Evolutionary conservation across 1,140 invertebrate species (phyloP), one percentile per base, ranked within the genome.

Genomic region (Drosophila orena): DNA sequence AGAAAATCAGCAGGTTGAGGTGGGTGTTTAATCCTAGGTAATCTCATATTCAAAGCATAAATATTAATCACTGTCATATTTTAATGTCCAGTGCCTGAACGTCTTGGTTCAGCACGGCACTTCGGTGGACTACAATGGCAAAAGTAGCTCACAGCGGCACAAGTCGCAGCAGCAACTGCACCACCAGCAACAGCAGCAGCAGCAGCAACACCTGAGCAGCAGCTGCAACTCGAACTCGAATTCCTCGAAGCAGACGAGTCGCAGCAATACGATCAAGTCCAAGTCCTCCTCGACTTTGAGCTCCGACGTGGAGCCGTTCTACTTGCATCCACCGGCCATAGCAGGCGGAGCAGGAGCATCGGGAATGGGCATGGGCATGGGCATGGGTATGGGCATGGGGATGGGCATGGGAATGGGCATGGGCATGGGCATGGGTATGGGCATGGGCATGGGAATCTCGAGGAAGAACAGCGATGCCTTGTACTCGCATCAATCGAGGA

Each of bases 1-100:
- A 20, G 97, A 98, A 88, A 96, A 97, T 83, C 96, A 97, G 86
- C 96, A 98, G 81, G 94, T 97, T 69, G 96, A 97, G 94, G 97
- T 98, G 92, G 93, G n/a, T 27, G 11, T 11, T 8, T 8, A 1
- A 44, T 3, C 10, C 0, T n/a, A n/a, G 10, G 17, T 4, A 43
- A 43, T 20, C 35, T 24, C 1, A 8, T 2, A 27, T 24, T 24
- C 11, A 4, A 4, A 0, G n/a, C 4, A 2, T 1, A 15, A 37
- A 30, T 24, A 42, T 17, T 1, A 2, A 27, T 14, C 20, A 14
- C 37, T 30, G 0, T n/a, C 10, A 61, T 62, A 3, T 30, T 30
- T 30, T 30, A 1, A 3, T 70, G 46, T 85, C 91, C 92, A 96
- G 96, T 96, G 95, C 91, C 92, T 97, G 44, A 96, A 96, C 79